phyloP scores from a whole-genome alignment of 2,113 vertebrate genomes.

The Cinclus mexicanus region DNA sequence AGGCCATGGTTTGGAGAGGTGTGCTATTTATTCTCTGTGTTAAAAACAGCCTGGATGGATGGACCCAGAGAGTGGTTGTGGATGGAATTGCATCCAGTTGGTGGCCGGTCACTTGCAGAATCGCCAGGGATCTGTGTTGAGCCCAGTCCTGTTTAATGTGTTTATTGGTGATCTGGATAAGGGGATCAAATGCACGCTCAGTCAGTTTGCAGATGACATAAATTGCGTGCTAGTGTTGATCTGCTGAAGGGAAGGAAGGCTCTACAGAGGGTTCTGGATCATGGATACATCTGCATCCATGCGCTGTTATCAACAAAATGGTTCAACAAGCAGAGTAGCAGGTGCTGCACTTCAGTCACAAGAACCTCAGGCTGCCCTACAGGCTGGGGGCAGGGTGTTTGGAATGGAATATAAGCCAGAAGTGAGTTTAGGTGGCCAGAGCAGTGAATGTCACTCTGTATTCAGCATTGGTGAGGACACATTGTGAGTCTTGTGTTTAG shows the following conservation, averaged over 20 bases:
- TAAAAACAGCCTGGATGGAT: not conserved
- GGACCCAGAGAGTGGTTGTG: not conserved
- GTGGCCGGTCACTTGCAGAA: fast-evolving
- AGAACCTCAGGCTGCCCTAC: not conserved
- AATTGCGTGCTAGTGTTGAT: fast-evolving
- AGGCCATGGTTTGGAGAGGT: not conserved
- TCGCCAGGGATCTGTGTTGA: not conserved
- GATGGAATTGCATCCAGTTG: not conserved
- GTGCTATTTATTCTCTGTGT: not conserved
- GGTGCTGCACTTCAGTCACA: not conserved
- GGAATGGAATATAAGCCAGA: not conserved
- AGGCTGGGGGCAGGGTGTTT: not conserved
- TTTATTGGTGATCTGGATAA: not conserved
- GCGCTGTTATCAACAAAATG: not conserved
- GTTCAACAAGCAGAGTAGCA: not conserved
- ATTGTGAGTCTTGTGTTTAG: not conserved
- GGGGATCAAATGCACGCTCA: fast-evolving
- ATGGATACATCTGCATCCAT: not conserved
- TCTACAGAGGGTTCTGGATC: not conserved
- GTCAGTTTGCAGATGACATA: not conserved
- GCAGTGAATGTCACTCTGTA: too few species aligned
- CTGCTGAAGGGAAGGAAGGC: not conserved
- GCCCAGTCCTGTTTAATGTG: not conserved
- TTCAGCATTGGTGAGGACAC: not conserved
- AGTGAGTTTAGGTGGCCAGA: not conserved